Percentiles rank a stretch among this genome's conserved stretches.
Conservation (phyloP, 2,888 invertebrate genomes). For the Leucoma salicis region DNA sequence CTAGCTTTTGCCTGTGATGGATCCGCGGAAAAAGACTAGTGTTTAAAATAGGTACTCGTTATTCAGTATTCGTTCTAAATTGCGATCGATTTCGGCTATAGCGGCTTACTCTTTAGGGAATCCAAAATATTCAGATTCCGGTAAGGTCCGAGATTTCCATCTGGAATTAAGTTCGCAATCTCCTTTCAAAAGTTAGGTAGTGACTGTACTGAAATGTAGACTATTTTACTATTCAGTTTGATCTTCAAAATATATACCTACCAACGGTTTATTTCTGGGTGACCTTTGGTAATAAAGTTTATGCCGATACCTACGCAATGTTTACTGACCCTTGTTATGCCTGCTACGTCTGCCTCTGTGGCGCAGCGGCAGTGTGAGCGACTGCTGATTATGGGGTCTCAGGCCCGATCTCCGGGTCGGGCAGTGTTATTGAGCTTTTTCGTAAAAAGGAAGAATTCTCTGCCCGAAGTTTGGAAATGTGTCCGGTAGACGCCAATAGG, state of each 20-base stretch:
- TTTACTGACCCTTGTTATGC: not conserved
- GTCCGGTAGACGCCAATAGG: too few species aligned
- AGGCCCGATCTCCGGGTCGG: too few species aligned
- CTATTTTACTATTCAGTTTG: slow-evolving; percentile 15
- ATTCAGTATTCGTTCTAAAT: slow-evolving; percentile 48
- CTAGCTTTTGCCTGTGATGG: too few species aligned
- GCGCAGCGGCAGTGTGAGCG: too few species aligned
- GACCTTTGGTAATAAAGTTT: slow-evolving; percentile 4
- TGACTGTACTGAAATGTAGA: slow-evolving; percentile 20
- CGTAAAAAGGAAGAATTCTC: too few species aligned
- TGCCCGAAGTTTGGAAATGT: too few species aligned
- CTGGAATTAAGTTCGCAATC: slow-evolving; percentile 25
- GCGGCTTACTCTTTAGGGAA: slow-evolving; percentile 47
- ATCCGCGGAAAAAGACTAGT: too few species aligned
- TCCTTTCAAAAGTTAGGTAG: slow-evolving; percentile 18
- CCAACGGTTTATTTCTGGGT: not conserved
- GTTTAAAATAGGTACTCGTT: too few species aligned
- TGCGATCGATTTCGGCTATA: slow-evolving; percentile 42
- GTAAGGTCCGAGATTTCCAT: slow-evolving; percentile 40
- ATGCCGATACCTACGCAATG: slow-evolving; percentile 1
- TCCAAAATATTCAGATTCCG: slow-evolving; percentile 47
- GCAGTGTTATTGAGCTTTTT: too few species aligned
- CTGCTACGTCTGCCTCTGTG: too few species aligned
- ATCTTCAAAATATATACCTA: too few species aligned
- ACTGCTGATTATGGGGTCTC: too few species aligned